These are phyloP conservation scores for Dorcus hopei DNA, from an alignment of 2,888 invertebrate species.

Conservation along the genomic window DNA sequence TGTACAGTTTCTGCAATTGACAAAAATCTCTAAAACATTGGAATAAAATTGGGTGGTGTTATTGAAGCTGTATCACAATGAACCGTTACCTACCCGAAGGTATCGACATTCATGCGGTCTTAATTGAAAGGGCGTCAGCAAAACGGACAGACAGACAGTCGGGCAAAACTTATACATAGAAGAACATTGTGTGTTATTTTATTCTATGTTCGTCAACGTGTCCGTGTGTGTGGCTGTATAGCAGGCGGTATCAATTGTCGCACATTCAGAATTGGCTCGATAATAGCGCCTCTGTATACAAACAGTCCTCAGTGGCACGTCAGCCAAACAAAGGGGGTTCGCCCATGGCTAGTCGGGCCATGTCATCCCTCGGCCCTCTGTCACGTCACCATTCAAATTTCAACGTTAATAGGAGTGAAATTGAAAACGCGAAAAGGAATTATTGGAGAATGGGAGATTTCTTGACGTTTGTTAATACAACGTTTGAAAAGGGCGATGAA, in stretches of 20 bases:
- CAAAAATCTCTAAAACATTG: too few species aligned
- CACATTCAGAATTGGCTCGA: slow-evolving; percentile 17
- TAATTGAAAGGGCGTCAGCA: too few species aligned
- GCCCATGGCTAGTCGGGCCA: not conserved
- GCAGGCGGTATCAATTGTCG: slow-evolving; percentile 2
- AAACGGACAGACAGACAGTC: not conserved
- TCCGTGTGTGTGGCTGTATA: not conserved
- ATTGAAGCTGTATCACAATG: too few species aligned
- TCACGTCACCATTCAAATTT: not conserved
- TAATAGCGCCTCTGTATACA: slow-evolving; percentile 21
- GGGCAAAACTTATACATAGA: not conserved
- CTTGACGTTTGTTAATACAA: too few species aligned
- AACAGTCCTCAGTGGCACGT: slow-evolving; percentile 15
- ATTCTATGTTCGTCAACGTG: not conserved
- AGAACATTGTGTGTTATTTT: not conserved
- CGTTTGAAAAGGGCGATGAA: too few species aligned
- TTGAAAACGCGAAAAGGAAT: not conserved
- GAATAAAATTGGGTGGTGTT: too few species aligned
- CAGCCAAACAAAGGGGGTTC: slow-evolving; percentile 14
- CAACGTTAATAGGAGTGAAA: not conserved
- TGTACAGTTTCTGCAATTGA: too few species aligned
- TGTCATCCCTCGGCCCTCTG: not conserved
- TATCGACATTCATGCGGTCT: too few species aligned
- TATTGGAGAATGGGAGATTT: not conserved
- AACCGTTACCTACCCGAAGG: too few species aligned